Conservation (phyloP, 1,140 invertebrate species). For the Sipha flava region DNA sequence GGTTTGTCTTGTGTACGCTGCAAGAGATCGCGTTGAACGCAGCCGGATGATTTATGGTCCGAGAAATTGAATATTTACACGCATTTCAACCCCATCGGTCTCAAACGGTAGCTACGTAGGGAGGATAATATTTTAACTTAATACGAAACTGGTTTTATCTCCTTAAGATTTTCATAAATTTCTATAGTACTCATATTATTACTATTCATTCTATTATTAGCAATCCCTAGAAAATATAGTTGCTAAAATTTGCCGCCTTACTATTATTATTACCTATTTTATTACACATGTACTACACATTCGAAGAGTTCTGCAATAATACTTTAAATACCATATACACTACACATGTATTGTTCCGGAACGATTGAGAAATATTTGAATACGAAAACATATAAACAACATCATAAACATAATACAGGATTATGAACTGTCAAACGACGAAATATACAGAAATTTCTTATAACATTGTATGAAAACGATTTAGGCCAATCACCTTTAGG, state of each 20-base stretch:
- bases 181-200: too few relatives aligned
- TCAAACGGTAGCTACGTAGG: background rate
- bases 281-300: background rate
- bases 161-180: too few relatives aligned
- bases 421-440: background rate
- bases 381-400: background rate
- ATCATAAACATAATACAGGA: background rate
- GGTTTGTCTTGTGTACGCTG: background rate
- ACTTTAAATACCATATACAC: background rate
- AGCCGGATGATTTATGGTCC: background rate
- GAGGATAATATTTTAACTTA: background rate
- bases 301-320: background rate
- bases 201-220: too few relatives aligned
- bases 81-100: slow-evolving; percentile 10
- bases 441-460: background rate
- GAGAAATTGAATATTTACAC: slow-evolving; percentile 9
- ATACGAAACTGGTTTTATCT: background rate
- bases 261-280: background rate
- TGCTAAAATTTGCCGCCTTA: too few relatives aligned
- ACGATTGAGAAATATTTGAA: background rate
- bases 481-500: background rate
- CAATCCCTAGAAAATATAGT: too few relatives aligned
- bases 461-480: background rate
- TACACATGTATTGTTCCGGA: background rate
- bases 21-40: background rate